phyloP scores from a whole-genome alignment of 1,140 invertebrate genomes.

The Drosophila miranda region DNA sequence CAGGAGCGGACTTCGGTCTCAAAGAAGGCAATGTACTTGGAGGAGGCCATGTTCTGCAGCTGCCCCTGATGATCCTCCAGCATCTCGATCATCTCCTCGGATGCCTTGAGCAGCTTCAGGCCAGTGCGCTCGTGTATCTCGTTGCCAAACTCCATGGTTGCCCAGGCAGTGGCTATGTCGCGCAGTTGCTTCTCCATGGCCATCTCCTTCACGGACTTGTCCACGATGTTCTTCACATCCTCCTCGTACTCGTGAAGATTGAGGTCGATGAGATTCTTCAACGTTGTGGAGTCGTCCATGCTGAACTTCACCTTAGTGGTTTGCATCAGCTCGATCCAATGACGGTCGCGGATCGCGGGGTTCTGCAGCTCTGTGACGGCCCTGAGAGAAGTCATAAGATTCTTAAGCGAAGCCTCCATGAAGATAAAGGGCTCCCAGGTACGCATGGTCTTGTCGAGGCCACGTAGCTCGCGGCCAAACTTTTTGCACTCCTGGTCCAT shows the following conservation, averaged over 20 bases:
- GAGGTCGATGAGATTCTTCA: constrained; percentile 92
- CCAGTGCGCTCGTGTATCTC: constrained; percentile 91
- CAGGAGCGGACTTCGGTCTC: constrained; percentile 92
- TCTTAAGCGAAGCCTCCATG: constrained; percentile 90
- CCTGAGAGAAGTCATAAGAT: constrained; percentile 92
- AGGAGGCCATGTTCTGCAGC: constrained; percentile 96
- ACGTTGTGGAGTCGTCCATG: constrained; percentile 89
- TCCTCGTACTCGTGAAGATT: constrained; percentile 96
- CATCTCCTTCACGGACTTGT: constrained; percentile 97
- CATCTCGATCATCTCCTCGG: constrained; percentile 94
- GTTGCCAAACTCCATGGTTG: constrained; percentile 91
- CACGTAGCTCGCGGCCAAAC: constrained; percentile 92
- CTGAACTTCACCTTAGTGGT: constrained; percentile 92
- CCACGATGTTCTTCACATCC: constrained; percentile 96
- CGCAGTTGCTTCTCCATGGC: constrained; percentile 93
- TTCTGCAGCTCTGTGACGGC: constrained; percentile 97
- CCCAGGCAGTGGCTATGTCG: constrained; percentile 93
- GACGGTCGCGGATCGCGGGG: constrained; percentile 94
- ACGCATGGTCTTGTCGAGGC: constrained; percentile 94
- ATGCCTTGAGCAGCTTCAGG: constrained; percentile 89
- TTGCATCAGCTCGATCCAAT: constrained; percentile 96
- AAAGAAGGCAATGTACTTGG: constrained; percentile 95
- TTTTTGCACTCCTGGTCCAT: constrained; percentile 98
- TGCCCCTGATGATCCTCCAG: constrained; percentile 98
- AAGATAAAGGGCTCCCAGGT: constrained; percentile 87